Evolutionary conservation across 2,888 invertebrate species (phyloP).

Genomic region (Calliscelio sp.): DNA sequence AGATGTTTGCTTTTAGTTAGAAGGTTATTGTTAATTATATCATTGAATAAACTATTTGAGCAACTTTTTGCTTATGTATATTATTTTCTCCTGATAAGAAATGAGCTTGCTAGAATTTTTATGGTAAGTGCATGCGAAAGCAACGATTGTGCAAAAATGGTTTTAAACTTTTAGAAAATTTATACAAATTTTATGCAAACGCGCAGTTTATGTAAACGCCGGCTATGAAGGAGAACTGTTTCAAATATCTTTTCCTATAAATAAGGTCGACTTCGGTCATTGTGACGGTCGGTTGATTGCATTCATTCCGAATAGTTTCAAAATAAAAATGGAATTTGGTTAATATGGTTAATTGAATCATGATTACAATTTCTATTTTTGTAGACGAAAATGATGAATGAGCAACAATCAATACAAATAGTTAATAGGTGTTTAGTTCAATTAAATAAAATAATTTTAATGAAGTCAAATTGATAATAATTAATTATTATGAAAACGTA

Average conservation of each 20-base stretch:
- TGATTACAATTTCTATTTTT: too few relatives aligned
- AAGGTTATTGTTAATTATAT: too few relatives aligned
- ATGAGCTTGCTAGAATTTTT: too few relatives aligned
- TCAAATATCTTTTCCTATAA: conserved; percentile 9
- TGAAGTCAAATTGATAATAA: too few relatives aligned
- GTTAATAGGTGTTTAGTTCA: too few relatives aligned
- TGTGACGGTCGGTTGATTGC: conserved; percentile 16
- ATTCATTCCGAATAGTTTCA: neutral
- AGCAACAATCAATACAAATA: too few relatives aligned
- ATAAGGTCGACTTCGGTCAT: conserved; percentile 13
- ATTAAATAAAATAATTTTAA: too few relatives aligned
- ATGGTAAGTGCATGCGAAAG: conserved; percentile 13
- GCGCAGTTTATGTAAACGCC: conserved; percentile 1
- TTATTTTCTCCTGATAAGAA: too few relatives aligned
- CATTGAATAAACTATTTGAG: too few relatives aligned
- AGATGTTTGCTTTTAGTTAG: neutral
- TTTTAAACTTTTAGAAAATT: conserved; percentile 10
- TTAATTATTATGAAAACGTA: too few relatives aligned
- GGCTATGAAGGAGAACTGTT: conserved; percentile 6
- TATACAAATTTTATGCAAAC: conserved; percentile 30
- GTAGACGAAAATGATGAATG: too few relatives aligned
- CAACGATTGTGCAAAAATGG: conserved; percentile 2
- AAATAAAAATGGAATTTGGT: neutral
- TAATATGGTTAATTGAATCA: neutral
- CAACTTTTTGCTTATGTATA: too few relatives aligned